Base-by-base conservation (phyloP, 2,797 vertebrate genomes). In the Enteromius fasciolatus region DNA sequence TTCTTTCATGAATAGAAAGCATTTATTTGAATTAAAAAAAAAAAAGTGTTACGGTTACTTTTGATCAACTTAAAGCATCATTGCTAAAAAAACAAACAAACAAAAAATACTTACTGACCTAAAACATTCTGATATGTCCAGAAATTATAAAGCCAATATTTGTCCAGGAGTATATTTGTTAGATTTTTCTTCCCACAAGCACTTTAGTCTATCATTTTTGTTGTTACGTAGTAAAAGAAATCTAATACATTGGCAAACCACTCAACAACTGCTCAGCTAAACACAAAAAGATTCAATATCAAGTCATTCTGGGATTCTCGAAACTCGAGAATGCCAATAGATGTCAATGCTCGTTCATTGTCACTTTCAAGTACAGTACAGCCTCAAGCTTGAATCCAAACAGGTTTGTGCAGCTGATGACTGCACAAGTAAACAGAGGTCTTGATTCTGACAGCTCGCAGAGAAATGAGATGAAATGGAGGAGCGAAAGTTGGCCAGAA, bases 381-480 rank as follows among this genome's bases (percentile, higher is more conserved):
- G 89, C 84, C 81, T 39, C 90, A 87, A 89, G 91, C 88, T 87
- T 85, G 86, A 88, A 90, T 92, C 92, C 92, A 92, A 92, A 76
- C 36, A 68, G 91, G 92, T 91, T 81, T 82, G 86, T 77, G 82
- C 44, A 78, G 81, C 61, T 52, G 48, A 86, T 89, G 90, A 93
- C 91, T 92, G 88, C 90, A 89, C 79, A 80, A 86, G 88, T 92
- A 94, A 92, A 93, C 91, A 91, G 88, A 91, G 90, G 82, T 83
- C 2, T 85, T 76, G 17, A 18, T 54, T 87, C 84, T 87, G 76
- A 84, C 87, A 82, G 82, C 87, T 88, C 83, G 79, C 76, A 88
- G 88, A 89, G 83, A 50, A 85, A 78, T 15, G 11, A 87, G 87
- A 93, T 91, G 88, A 92, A 91, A 91, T 1, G 44, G 57, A 82